phyloP scores from a whole-genome alignment of 1,140 invertebrate species.

The Drosophila hydei region DNA sequence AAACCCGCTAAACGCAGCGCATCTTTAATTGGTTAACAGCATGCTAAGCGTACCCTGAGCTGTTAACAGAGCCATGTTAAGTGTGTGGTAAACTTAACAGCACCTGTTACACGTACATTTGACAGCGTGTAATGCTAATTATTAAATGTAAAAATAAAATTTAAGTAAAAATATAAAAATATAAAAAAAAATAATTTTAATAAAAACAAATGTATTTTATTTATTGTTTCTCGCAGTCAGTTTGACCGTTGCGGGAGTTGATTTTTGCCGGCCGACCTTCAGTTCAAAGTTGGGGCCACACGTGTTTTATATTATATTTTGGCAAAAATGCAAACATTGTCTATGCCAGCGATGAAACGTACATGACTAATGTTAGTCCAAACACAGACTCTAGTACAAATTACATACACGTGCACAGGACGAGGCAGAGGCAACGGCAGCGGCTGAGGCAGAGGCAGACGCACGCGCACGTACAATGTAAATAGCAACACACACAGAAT shows the following conservation, averaged over 20 bases:
- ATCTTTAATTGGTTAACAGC: constrained; percentile 17
- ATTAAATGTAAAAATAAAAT: neutral
- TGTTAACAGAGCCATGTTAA: constrained; percentile 26
- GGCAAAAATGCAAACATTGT: constrained; percentile 59
- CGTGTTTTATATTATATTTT: constrained; percentile 25
- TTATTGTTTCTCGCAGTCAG: neutral
- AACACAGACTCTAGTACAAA: constrained; percentile 38
- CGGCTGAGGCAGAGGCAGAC: constrained; percentile 25
- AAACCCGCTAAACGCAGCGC: constrained; percentile 3
- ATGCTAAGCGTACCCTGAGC: constrained; percentile 3
- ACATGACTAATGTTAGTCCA: constrained; percentile 54
- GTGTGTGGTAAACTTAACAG: constrained; percentile 6
- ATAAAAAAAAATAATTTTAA: neutral
- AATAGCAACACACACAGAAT: constrained; percentile 6
- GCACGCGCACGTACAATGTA: constrained; percentile 24
- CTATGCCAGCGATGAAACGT: constrained; percentile 58
- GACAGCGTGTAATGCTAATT: neutral
- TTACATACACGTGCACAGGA: constrained; percentile 19
- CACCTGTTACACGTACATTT: constrained; percentile 6
- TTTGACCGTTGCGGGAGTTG: neutral
- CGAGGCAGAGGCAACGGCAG: neutral
- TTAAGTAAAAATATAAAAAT: neutral
- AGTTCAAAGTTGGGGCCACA: constrained; percentile 12
- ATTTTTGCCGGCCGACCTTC: constrained; percentile 50
- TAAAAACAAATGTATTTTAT: neutral